Percentiles rank a stretch among this genome's conserved stretches.
Evolutionary conservation across 92 coral and sea anemone genomes (phyloP).

Genomic region (Phenganax marumi): DNA sequence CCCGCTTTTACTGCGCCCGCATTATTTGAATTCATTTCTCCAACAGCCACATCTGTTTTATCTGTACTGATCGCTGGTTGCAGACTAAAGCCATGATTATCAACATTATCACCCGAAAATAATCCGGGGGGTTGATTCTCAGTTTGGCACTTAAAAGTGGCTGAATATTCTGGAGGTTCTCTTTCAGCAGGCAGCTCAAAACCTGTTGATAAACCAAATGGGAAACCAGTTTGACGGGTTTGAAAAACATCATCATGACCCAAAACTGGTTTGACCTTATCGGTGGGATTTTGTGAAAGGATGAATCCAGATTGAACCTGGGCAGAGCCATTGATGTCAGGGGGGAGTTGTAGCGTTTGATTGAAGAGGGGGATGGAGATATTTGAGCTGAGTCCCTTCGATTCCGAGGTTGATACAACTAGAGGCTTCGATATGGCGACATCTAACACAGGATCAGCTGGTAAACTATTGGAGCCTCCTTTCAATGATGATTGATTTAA

Average conservation of each 20-base stretch:
- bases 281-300: not conserved
- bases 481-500: not conserved
- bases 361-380: slow-evolving; percentile 33
- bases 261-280: slow-evolving; percentile 24
- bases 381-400: slow-evolving; percentile 24
- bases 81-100: slow-evolving; percentile 57
- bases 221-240: slow-evolving; percentile 39
- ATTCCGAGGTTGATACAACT: not conserved
- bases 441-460: not conserved
- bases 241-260: slow-evolving; percentile 25
- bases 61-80: slow-evolving; percentile 47
- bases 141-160: not conserved
- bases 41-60: slow-evolving; percentile 34
- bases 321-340: slow-evolving; percentile 25
- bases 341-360: slow-evolving; percentile 9
- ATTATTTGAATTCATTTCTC: not conserved
- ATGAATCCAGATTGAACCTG: slow-evolving; percentile 30
- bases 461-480: not conserved
- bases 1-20: slow-evolving; percentile 31
- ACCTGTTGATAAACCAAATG: not conserved
- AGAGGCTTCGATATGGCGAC: not conserved
- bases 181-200: slow-evolving; percentile 28
- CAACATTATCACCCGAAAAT: not conserved
- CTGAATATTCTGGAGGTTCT: not conserved
- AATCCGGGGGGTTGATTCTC: slow-evolving; percentile 17